These are phyloP conservation scores for Philaethria dido DNA, from an alignment of 2,888 invertebrate genomes.

Conservation along the genomic window DNA sequence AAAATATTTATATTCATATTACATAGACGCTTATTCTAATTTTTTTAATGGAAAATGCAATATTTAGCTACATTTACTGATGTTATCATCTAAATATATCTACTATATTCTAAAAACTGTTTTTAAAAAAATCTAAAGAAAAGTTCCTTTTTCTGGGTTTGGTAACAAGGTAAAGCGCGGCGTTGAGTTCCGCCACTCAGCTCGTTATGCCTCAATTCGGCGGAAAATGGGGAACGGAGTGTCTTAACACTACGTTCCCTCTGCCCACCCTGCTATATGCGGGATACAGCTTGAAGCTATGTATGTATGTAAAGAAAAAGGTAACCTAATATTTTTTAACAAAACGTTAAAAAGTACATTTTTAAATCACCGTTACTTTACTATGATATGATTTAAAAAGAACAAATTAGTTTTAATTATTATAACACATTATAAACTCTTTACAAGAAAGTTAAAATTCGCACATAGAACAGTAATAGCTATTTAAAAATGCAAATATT, in stretches of 20 bases:
- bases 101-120: too few relatives aligned
- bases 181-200: too few relatives aligned
- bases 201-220: too few relatives aligned
- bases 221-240: too few relatives aligned
- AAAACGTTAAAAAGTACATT: background rate
- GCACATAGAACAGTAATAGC: constrained; percentile 14
- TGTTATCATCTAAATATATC: background rate
- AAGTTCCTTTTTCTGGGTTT: too few relatives aligned
- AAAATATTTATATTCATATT: constrained; percentile 1
- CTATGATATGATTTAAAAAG: background rate
- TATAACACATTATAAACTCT: constrained; percentile 11
- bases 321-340: too few relatives aligned
- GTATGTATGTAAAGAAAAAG: too few relatives aligned
- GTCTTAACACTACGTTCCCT: too few relatives aligned
- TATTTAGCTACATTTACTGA: background rate
- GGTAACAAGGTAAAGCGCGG: too few relatives aligned
- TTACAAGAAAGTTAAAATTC: constrained; percentile 18
- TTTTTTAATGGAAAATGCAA: background rate
- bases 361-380: background rate
- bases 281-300: too few relatives aligned
- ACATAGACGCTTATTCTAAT: background rate
- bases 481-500: constrained; percentile 21
- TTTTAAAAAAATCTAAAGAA: too few relatives aligned
- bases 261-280: too few relatives aligned
- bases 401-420: constrained; percentile 6